Conservation (phyloP, 2,888 invertebrate species). For the Hermaeophaga mercurialis region DNA sequence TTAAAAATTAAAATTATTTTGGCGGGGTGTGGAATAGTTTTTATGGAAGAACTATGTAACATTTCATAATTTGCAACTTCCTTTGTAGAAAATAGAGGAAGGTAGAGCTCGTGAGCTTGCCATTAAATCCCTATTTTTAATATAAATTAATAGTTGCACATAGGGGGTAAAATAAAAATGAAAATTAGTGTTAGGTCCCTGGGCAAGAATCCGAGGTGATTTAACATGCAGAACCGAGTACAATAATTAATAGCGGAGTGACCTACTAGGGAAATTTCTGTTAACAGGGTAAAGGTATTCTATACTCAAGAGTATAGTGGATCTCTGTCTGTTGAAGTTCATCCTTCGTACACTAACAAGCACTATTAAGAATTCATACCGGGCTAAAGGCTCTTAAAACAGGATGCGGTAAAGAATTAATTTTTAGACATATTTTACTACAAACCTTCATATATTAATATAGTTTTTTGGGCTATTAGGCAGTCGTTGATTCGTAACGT, state of each 20-base stretch:
- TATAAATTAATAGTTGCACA: conserved; percentile 18
- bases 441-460: too few species aligned
- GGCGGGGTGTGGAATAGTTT: too few species aligned
- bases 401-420: not conserved
- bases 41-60: too few species aligned
- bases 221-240: conserved; percentile 22
- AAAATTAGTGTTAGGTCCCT: conserved; percentile 17
- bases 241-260: conserved; percentile 24
- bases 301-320: conserved; percentile 20
- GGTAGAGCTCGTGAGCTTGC: not conserved
- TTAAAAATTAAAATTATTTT: too few species aligned
- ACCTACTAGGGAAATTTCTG: conserved; percentile 25
- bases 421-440: too few species aligned
- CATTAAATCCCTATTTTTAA: conserved; percentile 4
- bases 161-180: conserved; percentile 12
- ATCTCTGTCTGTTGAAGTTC: conserved; percentile 3
- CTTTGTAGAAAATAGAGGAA: too few species aligned
- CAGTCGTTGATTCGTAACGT: too few species aligned
- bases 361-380: conserved; percentile 13
- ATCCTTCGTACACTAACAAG: not conserved
- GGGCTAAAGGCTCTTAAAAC: conserved; percentile 2
- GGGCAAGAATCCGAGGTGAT: conserved; percentile 23
- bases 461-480: too few species aligned
- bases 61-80: too few species aligned
- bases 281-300: conserved; percentile 21